Percentiles rank a stretch among this genome's conserved stretches.
These are phyloP conservation scores for Pocota personata DNA, from an alignment of 2,888 invertebrate species.

Conservation along the genomic window DNA sequence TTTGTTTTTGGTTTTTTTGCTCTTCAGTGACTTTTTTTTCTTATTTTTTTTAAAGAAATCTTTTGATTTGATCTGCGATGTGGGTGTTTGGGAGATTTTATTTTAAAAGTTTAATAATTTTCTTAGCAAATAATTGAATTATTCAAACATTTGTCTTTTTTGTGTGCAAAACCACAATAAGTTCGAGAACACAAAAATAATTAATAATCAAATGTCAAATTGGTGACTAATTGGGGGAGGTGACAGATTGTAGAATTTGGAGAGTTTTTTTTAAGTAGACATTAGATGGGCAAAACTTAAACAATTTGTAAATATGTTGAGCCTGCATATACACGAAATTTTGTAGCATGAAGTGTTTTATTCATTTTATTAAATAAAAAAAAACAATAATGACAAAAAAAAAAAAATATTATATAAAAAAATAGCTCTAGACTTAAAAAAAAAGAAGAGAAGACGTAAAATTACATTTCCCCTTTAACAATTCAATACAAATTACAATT, in stretches of 20 bases:
- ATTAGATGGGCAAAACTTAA: slow-evolving; percentile 10
- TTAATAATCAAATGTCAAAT: slow-evolving; percentile 41
- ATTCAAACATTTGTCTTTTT: slow-evolving; percentile 64
- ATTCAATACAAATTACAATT: too few species aligned
- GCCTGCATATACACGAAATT: too few species aligned
- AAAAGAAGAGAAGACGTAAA: too few species aligned
- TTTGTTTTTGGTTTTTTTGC: slow-evolving; percentile 25
- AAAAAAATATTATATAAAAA: too few species aligned
- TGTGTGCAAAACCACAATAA: slow-evolving; percentile 24
- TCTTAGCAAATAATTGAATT: slow-evolving; percentile 34
- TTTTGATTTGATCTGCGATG: slow-evolving; percentile 9
- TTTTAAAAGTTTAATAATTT: slow-evolving; percentile 14
- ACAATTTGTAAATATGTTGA: too few species aligned
- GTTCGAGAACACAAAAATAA: slow-evolving; percentile 56
- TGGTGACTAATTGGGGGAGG: slow-evolving; percentile 49
- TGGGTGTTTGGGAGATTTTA: background rate
- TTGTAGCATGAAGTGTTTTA: too few species aligned
- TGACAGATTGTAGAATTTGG: slow-evolving; percentile 12
- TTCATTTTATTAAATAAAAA: too few species aligned
- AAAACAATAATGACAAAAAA: too few species aligned
- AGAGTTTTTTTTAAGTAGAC: background rate
- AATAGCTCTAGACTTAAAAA: too few species aligned
- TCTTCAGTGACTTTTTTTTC: background rate
- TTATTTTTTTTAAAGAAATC: background rate
- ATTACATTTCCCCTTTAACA: too few species aligned